phyloP scores from a whole-genome alignment of 2,113 vertebrate species.

The Macroglossus sobrinus region DNA sequence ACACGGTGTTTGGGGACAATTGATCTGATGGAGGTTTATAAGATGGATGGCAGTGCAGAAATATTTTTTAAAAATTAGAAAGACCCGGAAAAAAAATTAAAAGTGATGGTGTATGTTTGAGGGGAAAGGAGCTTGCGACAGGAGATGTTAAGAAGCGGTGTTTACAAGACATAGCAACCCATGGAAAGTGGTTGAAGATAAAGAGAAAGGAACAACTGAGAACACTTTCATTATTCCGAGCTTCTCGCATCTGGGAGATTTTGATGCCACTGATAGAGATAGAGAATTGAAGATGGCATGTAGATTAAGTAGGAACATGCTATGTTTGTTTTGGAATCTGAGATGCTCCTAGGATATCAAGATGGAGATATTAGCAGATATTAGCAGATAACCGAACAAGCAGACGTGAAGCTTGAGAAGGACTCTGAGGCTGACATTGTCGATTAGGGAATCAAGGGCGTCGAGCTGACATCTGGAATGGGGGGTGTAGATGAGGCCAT shows the following conservation, averaged over 20 bases:
- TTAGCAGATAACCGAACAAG: neutral
- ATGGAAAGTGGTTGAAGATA: accelerated
- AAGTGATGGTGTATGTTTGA: neutral
- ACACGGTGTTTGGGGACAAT: neutral
- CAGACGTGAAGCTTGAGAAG: neutral
- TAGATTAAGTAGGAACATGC: neutral
- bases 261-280: neutral
- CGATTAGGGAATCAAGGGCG: neutral
- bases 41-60: neutral
- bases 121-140: neutral
- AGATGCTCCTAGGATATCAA: neutral
- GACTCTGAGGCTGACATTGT: neutral
- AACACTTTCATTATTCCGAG: neutral
- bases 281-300: neutral
- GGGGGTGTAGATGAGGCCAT: neutral
- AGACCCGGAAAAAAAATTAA: neutral
- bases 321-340: neutral
- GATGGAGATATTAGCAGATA: neutral
- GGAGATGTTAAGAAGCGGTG: neutral
- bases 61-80: neutral
- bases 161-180: neutral
- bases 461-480: accelerated
- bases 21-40: neutral
- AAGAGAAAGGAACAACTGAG: neutral
- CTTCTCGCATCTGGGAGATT: neutral